These are phyloP conservation scores for Otocyon megalotis DNA, from an alignment of 2,113 vertebrate species.

Conservation along the genomic window DNA sequence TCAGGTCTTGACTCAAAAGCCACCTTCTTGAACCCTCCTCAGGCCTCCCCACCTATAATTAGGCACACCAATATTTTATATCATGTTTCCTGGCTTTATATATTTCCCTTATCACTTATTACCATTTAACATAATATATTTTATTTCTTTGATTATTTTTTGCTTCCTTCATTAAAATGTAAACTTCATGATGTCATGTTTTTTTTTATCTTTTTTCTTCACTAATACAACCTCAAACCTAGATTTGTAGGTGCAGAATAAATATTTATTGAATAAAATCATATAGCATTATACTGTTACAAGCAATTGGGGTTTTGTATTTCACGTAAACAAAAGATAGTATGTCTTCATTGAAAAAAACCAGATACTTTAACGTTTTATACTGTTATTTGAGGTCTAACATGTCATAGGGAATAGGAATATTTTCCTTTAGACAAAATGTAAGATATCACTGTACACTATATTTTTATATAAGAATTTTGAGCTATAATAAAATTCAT, in stretches of 20 bases:
- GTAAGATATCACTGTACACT: not conserved
- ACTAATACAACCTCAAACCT: not conserved
- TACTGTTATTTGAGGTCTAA: not conserved
- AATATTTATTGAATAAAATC: not conserved
- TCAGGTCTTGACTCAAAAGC: not conserved
- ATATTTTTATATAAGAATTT: not conserved
- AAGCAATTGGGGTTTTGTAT: not conserved
- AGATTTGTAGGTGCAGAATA: not conserved
- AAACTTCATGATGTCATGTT: not conserved
- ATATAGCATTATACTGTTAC: not conserved
- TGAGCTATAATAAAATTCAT: not conserved
- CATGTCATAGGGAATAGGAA: not conserved
- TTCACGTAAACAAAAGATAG: not conserved
- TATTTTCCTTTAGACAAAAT: conserved; percentile 22
- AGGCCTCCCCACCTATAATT: not conserved
- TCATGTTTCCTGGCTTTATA: not conserved
- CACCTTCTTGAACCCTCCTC: not conserved
- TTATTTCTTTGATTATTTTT: not conserved
- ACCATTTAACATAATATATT: not conserved
- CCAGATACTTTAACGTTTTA: not conserved
- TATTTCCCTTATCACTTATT: not conserved
- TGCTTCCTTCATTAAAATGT: not conserved
- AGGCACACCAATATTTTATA: not conserved
- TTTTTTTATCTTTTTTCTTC: not conserved
- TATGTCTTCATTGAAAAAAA: not conserved